These are phyloP conservation scores for Drosophila pruinosa DNA, from an alignment of 1,140 invertebrate species.

Conservation along the genomic window DNA sequence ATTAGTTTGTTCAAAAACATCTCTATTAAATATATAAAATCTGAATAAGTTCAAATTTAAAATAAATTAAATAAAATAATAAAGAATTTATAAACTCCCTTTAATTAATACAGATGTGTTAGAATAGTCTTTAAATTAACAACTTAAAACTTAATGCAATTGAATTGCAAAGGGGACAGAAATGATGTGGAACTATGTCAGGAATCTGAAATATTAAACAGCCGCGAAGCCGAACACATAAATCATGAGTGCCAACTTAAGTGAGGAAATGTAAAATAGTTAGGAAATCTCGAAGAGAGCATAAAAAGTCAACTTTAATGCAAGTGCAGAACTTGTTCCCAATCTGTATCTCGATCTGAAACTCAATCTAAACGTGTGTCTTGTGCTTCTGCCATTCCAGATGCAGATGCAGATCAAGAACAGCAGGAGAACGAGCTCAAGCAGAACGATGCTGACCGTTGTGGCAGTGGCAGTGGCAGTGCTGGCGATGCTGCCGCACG, in stretches of 20 bases:
- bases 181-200: no score
- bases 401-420: constrained; percentile 42
- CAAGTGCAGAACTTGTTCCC: background rate
- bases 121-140: no score
- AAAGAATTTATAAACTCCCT: no score
- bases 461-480: constrained; percentile 25
- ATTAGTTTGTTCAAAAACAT: no score
- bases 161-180: no score
- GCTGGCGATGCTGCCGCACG: constrained; percentile 48
- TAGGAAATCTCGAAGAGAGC: background rate
- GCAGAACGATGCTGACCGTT: constrained; percentile 22
- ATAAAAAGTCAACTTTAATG: background rate
- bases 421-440: constrained; percentile 23
- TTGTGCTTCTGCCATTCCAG: no score
- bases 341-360: background rate
- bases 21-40: no score
- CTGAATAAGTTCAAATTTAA: no score
- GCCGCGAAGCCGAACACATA: background rate
- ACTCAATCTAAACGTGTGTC: background rate
- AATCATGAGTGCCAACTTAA: background rate
- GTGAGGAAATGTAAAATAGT: background rate
- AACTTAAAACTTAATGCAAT: no score
- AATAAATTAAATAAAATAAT: no score
- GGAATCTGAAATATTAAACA: no score
- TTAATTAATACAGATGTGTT: no score